Evolutionary conservation across 2,888 invertebrate genomes (phyloP).

Genomic region (Encarsia formosa): DNA sequence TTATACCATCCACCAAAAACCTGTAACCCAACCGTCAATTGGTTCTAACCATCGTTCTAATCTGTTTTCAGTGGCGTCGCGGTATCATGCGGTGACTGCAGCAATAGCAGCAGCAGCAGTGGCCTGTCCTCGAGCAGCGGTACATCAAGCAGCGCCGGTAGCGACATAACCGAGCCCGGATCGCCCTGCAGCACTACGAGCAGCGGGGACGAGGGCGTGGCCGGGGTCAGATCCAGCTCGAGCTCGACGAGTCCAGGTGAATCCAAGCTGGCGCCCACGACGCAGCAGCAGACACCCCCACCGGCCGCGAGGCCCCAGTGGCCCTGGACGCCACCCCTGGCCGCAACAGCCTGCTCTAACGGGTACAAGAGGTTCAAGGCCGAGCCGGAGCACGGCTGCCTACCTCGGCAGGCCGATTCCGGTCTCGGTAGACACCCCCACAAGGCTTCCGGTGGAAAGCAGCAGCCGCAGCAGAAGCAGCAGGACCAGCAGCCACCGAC

Average conservation of each 20-base stretch:
- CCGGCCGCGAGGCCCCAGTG: conserved; percentile 47
- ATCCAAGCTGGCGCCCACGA: conserved; percentile 33
- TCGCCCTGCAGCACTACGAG: conserved; percentile 74
- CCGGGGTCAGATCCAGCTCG: conserved; percentile 64
- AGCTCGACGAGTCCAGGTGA: conserved; percentile 30
- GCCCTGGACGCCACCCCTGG: conserved; percentile 50
- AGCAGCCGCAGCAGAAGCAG: conserved; percentile 38
- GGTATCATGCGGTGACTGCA: conserved; percentile 65
- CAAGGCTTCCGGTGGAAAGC: conserved; percentile 30
- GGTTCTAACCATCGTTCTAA: no score
- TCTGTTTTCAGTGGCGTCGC: conserved; percentile 72
- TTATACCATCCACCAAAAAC: no score
- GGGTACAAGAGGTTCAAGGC: conserved; percentile 45
- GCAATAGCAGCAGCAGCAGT: conserved; percentile 55
- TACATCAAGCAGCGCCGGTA: conserved; percentile 53
- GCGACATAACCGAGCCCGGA: conserved; percentile 83
- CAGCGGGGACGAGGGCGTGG: conserved; percentile 57
- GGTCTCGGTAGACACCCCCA: conserved; percentile 39
- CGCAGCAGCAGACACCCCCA: conserved; percentile 41
- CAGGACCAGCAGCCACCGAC: conserved; percentile 35
- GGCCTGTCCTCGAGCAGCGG: conserved; percentile 60
- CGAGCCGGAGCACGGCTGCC: conserved; percentile 46
- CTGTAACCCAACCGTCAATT: no score
- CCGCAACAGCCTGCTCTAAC: conserved; percentile 45
- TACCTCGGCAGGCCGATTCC: conserved; percentile 39